Evolutionary conservation across 2,113 vertebrate species (phyloP).

Genomic region (Sula dactylatra): DNA sequence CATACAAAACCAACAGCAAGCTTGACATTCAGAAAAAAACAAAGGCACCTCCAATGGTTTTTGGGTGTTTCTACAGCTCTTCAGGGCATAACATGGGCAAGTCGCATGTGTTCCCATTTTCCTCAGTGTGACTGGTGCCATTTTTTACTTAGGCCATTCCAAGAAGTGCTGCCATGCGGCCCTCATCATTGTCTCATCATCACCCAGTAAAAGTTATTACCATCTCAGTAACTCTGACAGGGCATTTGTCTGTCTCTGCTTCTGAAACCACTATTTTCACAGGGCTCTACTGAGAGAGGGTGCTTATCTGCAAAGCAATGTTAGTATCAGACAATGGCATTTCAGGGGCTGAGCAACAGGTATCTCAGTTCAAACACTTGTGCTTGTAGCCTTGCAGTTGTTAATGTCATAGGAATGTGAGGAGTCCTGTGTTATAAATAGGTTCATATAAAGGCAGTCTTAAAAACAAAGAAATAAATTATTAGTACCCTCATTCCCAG

Average conservation of each 20-base stretch:
- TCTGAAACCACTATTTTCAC: neutral
- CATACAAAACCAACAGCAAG: neutral
- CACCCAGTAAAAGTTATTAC: neutral
- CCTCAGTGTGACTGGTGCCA: neutral
- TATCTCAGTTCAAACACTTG: neutral
- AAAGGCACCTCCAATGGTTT: neutral
- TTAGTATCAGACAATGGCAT: neutral
- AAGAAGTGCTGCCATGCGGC: neutral
- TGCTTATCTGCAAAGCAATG: neutral
- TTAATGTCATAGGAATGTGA: neutral
- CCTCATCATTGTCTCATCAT: neutral
- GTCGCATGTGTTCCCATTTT: accelerated
- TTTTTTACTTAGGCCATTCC: neutral
- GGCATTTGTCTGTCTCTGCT: neutral
- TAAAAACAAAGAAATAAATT: neutral
- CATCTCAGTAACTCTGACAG: neutral
- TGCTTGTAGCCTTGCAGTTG: neutral
- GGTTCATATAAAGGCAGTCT: neutral
- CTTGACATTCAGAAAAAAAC: neutral
- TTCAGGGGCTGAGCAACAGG: neutral
- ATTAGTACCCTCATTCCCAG: neutral
- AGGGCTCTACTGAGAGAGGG: neutral
- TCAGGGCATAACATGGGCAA: neutral
- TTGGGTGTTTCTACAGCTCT: neutral
- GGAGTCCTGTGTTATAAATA: neutral